phyloP scores from a whole-genome alignment of 2,113 vertebrate genomes.

The Oncorhynchus clarkii region DNA sequence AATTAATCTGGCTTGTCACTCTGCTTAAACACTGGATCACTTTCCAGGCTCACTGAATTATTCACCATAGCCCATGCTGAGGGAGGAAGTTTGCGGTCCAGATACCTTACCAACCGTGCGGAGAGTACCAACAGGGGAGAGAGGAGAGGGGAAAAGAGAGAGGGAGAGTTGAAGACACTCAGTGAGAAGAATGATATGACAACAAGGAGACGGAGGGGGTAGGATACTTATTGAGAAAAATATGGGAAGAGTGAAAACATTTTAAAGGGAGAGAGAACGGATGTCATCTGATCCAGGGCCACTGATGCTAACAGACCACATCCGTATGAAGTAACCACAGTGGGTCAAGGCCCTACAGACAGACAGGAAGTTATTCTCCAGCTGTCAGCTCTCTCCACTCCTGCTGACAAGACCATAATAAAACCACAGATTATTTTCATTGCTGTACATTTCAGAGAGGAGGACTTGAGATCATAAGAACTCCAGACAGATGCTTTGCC shows the following conservation, averaged over 20 bases:
- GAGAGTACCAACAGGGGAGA: slow-evolving; percentile 31
- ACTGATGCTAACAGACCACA: slow-evolving; percentile 32
- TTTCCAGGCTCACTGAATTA: slow-evolving; percentile 70
- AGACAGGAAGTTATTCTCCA: slow-evolving; percentile 40
- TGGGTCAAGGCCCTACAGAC: slow-evolving; percentile 29
- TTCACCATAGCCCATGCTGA: slow-evolving; percentile 58
- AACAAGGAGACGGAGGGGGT: not conserved
- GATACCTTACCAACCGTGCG: slow-evolving; percentile 47
- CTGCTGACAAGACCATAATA: slow-evolving; percentile 37
- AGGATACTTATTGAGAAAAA: not conserved
- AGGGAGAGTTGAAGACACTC: slow-evolving; percentile 16
- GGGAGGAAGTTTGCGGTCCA: slow-evolving; percentile 62
- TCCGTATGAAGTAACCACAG: slow-evolving; percentile 37
- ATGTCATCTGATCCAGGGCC: slow-evolving; percentile 41
- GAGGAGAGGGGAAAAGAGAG: not conserved
- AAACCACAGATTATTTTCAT: not conserved
- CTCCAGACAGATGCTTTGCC: not conserved
- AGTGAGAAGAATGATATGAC: slow-evolving; percentile 14
- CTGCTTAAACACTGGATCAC: slow-evolving; percentile 65
- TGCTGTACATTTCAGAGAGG: not conserved
- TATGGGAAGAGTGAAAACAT: slow-evolving; percentile 26
- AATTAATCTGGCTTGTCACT: slow-evolving; percentile 70
- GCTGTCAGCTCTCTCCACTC: slow-evolving; percentile 21
- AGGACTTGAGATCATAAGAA: not conserved
- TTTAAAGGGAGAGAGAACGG: slow-evolving; percentile 39